These are phyloP conservation scores for Drosophila funebris DNA, from an alignment of 1,140 invertebrate species.

Conservation along the genomic window DNA sequence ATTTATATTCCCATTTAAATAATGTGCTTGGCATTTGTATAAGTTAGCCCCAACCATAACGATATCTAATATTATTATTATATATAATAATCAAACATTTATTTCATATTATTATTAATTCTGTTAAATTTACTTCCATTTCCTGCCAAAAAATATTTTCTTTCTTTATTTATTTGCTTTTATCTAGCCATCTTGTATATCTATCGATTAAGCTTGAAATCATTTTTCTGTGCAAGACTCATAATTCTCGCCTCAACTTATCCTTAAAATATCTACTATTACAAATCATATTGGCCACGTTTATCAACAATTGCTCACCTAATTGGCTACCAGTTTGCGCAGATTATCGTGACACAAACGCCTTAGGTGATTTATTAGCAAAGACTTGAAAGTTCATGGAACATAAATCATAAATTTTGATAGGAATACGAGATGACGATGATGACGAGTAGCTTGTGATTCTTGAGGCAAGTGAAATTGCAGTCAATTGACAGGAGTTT, in stretches of 20 bases:
- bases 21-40: no score
- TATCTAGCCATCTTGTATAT: conserved; percentile 1
- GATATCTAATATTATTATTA: no score
- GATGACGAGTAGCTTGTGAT: not conserved
- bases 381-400: conserved; percentile 47
- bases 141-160: no score
- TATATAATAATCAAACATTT: no score
- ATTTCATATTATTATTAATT: no score
- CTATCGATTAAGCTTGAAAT: not conserved
- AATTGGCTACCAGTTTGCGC: conserved; percentile 44
- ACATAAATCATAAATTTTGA: conserved; percentile 63
- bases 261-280: not conserved
- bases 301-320: conserved; percentile 28
- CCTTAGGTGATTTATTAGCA: conserved; percentile 58
- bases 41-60: no score
- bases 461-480: conserved; percentile 50
- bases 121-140: no score
- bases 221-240: not conserved
- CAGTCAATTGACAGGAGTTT: conserved; percentile 42
- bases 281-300: conserved; percentile 23
- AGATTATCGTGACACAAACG: conserved; percentile 23
- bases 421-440: conserved; percentile 16
- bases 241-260: not conserved
- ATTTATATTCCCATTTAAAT: no score
- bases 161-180: no score